Conservation (phyloP, 2,888 invertebrate genomes). For the Hemithea aestivaria region DNA sequence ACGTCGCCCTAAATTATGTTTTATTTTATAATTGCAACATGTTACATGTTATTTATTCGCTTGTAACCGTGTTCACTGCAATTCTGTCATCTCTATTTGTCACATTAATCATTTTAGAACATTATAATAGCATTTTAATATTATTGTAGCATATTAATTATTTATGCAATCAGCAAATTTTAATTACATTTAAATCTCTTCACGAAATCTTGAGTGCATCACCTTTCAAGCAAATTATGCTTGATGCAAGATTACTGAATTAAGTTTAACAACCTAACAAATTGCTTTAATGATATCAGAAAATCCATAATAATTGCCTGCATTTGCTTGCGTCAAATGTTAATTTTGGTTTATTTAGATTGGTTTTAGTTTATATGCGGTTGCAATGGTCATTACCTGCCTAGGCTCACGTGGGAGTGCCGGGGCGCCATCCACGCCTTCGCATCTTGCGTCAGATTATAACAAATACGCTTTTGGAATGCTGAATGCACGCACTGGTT, state of each 20-base stretch:
- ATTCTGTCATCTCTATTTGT: constrained; percentile 2
- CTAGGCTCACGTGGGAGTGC: constrained; percentile 17
- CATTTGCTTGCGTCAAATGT: too few species aligned
- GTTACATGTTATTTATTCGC: constrained; percentile 26
- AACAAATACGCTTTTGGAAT: constrained; percentile 2
- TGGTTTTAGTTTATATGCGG: constrained; percentile 4
- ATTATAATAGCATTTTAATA: too few species aligned
- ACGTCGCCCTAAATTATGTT: constrained; percentile 38
- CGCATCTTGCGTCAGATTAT: constrained; percentile 30
- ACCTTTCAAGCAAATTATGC: too few species aligned
- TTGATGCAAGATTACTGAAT: too few species aligned
- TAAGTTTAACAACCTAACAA: too few species aligned
- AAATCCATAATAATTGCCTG: too few species aligned
- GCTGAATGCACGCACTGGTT: constrained; percentile 1
- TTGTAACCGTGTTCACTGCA: not conserved
- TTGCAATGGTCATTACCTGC: constrained; percentile 10
- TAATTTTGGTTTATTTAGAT: constrained; percentile 11
- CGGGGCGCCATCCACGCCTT: constrained; percentile 40
- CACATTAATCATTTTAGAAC: not conserved
- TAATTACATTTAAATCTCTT: too few species aligned
- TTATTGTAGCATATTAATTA: too few species aligned
- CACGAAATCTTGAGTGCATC: too few species aligned
- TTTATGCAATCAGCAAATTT: too few species aligned
- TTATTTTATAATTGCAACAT: constrained; percentile 35
- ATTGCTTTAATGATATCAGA: too few species aligned